Percentiles rank a stretch among this genome's conserved stretches.
Conservation (phyloP, 1,140 invertebrate species). For the Sinonovacula constricta region DNA sequence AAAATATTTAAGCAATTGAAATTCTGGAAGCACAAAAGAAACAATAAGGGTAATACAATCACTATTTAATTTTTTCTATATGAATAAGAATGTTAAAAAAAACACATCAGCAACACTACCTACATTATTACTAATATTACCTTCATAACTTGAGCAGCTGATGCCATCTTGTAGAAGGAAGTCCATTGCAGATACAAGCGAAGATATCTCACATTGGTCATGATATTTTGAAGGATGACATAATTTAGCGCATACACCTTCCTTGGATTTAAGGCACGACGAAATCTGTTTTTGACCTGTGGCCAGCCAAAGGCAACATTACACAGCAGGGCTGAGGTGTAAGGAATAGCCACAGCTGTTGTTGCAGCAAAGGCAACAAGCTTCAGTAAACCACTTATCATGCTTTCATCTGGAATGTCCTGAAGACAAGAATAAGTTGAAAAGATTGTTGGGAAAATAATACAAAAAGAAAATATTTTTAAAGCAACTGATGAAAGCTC, state of each 20-base stretch:
- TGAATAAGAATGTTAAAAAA: no score
- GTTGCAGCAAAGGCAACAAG: conserved; percentile 16
- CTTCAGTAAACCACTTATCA: conserved; percentile 15
- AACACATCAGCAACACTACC: no score
- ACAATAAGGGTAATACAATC: neutral
- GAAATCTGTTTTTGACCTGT: conserved; percentile 63
- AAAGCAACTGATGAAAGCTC: no score
- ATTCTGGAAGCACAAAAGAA: no score
- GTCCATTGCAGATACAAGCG: conserved; percentile 68
- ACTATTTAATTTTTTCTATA: neutral
- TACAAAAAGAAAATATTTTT: no score
- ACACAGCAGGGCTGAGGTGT: conserved; percentile 68
- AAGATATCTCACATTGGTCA: conserved; percentile 63
- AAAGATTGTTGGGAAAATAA: no score
- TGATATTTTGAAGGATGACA: conserved; percentile 66
- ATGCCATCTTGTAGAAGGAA: conserved; percentile 67
- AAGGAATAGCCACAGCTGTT: conserved; percentile 70
- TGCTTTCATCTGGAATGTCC: neutral
- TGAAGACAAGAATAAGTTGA: no score
- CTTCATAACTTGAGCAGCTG: conserved; percentile 65
- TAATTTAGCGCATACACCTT: conserved; percentile 75
- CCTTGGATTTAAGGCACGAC: conserved; percentile 69
- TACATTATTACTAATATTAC: no score
- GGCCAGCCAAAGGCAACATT: conserved; percentile 75
- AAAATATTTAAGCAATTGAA: no score